Evolutionary conservation across 2,888 invertebrate species (phyloP).

Genomic region (Augochlorella aurata): DNA sequence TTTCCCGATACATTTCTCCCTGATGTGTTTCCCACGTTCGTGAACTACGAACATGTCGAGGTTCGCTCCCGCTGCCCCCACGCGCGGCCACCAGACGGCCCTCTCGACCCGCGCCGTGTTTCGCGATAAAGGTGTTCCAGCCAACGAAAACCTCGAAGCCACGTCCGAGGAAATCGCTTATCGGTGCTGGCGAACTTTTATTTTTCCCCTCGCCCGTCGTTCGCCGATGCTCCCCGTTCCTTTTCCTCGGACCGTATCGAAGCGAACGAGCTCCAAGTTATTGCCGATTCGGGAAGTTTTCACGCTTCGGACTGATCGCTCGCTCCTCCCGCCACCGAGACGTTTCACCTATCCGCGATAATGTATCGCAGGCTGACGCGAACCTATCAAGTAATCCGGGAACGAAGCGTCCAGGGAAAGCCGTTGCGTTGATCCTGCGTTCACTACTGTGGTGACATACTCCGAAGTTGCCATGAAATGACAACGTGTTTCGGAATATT

Average conservation of each 20-base stretch:
- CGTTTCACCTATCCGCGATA: constrained; percentile 45
- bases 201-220: neutral
- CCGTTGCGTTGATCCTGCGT: constrained; percentile 1
- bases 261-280: constrained; percentile 41
- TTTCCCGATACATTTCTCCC: constrained; percentile 56
- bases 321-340: constrained; percentile 21
- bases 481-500: too few species aligned
- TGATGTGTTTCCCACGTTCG: constrained; percentile 61
- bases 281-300: constrained; percentile 52
- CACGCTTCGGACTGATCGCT: constrained; percentile 33
- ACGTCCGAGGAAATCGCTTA: constrained; percentile 49
- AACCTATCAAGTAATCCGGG: constrained; percentile 9
- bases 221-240: neutral
- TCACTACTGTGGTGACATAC: too few species aligned
- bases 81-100: neutral
- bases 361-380: constrained; percentile 36
- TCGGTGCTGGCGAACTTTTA: constrained; percentile 33
- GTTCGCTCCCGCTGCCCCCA: constrained; percentile 10
- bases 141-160: constrained; percentile 29
- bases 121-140: constrained; percentile 38
- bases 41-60: constrained; percentile 36
- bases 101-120: neutral
- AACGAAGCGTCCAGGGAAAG: constrained; percentile 12
- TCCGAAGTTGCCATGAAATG: neutral
- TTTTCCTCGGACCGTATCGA: neutral